Percentiles rank a stretch among this genome's conserved stretches.
Evolutionary conservation across 2,113 vertebrate genomes (phyloP).

Genomic region (Nothoprocta perdicaria): DNA sequence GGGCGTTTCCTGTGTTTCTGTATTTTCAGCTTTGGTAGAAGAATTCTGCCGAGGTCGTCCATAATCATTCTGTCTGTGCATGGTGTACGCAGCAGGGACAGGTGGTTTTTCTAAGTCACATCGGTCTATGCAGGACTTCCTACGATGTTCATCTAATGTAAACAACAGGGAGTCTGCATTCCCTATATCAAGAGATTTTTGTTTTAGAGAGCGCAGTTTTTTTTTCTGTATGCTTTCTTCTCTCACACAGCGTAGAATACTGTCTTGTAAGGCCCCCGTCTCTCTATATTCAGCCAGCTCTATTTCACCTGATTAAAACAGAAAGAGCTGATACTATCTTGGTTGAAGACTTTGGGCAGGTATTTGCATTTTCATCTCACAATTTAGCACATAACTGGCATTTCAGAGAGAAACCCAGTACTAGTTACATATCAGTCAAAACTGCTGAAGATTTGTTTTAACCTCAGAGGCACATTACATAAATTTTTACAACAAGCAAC

Average conservation of each 20-base stretch:
- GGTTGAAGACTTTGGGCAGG: slow-evolving; percentile 52
- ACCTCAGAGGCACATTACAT: not conserved
- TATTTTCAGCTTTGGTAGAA: slow-evolving; percentile 73
- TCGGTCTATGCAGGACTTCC: slow-evolving; percentile 97
- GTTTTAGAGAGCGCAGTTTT: slow-evolving; percentile 95
- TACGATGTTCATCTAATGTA: slow-evolving; percentile 93
- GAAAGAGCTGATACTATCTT: slow-evolving; percentile 79
- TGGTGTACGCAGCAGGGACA: slow-evolving; percentile 65
- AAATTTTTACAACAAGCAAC: slow-evolving; percentile 7
- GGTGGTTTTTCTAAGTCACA: slow-evolving; percentile 87
- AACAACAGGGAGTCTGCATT: slow-evolving; percentile 97
- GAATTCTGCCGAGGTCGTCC: slow-evolving; percentile 86
- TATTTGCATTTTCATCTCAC: slow-evolving; percentile 22
- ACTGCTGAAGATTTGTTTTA: slow-evolving; percentile 18
- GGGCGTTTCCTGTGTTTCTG: slow-evolving; percentile 75
- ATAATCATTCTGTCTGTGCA: slow-evolving; percentile 75
- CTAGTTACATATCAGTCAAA: slow-evolving; percentile 27
- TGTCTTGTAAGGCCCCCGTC: slow-evolving; percentile 92
- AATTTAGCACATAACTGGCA: not conserved
- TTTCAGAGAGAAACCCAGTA: slow-evolving; percentile 11
- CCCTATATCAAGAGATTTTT: slow-evolving; percentile 98
- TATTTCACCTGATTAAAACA: slow-evolving; percentile 92
- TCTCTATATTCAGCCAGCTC: slow-evolving; percentile 97
- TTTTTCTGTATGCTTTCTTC: slow-evolving; percentile 96
- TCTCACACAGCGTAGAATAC: slow-evolving; percentile 91